Evolutionary conservation across 2,797 vertebrate genomes (phyloP), one percentile per base, ranked within the genome.

Genomic region (Notolabrus celidotus): DNA sequence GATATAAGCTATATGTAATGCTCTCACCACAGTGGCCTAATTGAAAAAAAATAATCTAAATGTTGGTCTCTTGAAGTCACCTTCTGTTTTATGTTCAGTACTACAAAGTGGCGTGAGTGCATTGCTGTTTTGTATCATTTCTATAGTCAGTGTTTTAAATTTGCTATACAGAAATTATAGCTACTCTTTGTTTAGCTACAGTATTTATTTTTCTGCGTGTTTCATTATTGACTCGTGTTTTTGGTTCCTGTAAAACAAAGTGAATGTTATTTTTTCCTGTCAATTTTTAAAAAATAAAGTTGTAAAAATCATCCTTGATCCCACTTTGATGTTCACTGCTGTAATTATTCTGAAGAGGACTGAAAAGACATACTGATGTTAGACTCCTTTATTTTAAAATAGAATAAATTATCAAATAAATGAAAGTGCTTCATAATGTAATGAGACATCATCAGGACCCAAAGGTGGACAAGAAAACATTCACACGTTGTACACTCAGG

Each of bases 21-120:
- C 75, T 91, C 87, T 95, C 95, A 96, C 96, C 95, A 91, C 94
- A 93, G 95, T 94, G 95, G 95, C 96, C 95, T 96, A 85, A 92
- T 95, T 90, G 88, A 83, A 79, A 74, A 77, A 49, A 67, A 67
- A 78, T 59, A 67, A 81, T 58, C 15, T 20, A 53, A 70, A 77
- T 41, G 61, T 81, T 72, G 53, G 52, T 82, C 63, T 84, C 27
- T 79, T 86, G 76, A 77, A 75, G 74, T 83, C 69, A 52, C 71
- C 58, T 76, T 66, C 22, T 8, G 67, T 93, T 93, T 88, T 58
- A 45, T 43, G 81, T 93, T 88, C 82, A 68, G 84, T 82, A 77
- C 46, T 74, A 67, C 62, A 66, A 63, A 42, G 43, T 82, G 62
- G 61, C 80, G 42, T 62, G 29, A 62, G 70, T 74, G 67, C 70